Evolutionary conservation across 1,140 invertebrate genomes (phyloP), one percentile per base, ranked within the genome.

Genomic region (Diprion similis): DNA sequence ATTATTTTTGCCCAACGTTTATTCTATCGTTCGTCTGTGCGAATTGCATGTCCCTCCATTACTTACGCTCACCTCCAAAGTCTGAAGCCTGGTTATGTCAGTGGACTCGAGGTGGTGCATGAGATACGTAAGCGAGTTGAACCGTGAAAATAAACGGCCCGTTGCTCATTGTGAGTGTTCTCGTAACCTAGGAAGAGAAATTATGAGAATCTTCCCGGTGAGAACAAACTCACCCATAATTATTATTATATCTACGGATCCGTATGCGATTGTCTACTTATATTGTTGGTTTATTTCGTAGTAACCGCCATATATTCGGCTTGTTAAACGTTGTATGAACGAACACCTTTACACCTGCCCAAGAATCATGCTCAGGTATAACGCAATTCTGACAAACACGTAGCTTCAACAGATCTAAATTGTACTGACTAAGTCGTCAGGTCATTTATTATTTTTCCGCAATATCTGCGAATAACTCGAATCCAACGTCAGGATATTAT

Each of bases 171-270:
- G 37, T 71, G 45, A 64, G 65, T 64, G 13, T 64, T 64, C 70
- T 24, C 65, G 70, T 45, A 67, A 37, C 73, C 68, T 72, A 77
- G 76, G 78, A 82, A 82, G 79, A 83, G 79, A 81, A 80, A 80
- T 80, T 79, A 80, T 82, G 77, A 81, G 78, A 81, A 82, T 79
- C 74, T 77, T 80, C 77, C 74, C 78, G 78, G 74, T 78, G 78
- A 59, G 51, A 59, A 59, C 51, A 9, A 0, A 59, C 51, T 59
- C 51, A 59, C 51, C 11, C 51, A 9, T 59, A 59, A 59, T 59
- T 59, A 59, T 59, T 59, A 17, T 17, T 59, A 59, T 59, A 59
- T 59, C 6, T 15, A 59, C n/a, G 51, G n/a, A 37, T 37, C 51
- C n/a, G 51, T 59, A 17, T 59, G 9, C 51, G 51, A 59, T 59